Percentiles rank a stretch among this genome's conserved stretches.
These are phyloP conservation scores for Meriones unguiculatus DNA, from an alignment of 2,113 vertebrate species.

Conservation along the genomic window DNA sequence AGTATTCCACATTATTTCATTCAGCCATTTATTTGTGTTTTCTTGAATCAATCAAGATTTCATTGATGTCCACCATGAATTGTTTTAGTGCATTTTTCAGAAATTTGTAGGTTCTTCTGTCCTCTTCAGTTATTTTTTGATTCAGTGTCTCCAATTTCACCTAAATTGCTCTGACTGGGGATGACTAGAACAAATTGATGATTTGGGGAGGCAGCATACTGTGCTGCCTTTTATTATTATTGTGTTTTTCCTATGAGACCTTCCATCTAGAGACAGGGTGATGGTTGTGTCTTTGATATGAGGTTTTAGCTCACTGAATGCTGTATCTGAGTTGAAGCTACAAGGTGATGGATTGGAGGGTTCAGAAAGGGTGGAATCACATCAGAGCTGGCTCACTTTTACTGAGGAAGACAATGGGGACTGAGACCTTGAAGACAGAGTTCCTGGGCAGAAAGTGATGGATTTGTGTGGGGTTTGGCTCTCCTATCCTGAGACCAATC, in stretches of 20 bases:
- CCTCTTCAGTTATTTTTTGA: neutral
- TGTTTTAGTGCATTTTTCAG: neutral
- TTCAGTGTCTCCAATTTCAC: neutral
- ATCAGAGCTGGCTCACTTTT: neutral
- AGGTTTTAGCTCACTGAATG: neutral
- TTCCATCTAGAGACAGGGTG: neutral
- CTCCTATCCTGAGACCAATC: neutral
- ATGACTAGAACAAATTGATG: neutral
- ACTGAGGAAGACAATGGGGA: neutral
- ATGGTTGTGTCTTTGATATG: neutral
- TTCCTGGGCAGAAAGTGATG: neutral
- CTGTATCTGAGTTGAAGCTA: neutral
- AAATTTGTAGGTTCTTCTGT: neutral
- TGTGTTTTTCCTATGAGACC: neutral
- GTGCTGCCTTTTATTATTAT: neutral
- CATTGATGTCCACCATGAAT: neutral
- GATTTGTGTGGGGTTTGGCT: neutral
- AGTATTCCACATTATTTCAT: no score
- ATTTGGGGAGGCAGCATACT: neutral
- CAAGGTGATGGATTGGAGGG: neutral
- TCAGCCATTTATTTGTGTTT: neutral
- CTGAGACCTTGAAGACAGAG: no score
- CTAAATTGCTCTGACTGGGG: neutral
- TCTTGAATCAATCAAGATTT: neutral
- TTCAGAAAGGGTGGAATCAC: neutral